phyloP scores from a whole-genome alignment of 2,113 vertebrate genomes.

The Microtus ochrogaster region DNA sequence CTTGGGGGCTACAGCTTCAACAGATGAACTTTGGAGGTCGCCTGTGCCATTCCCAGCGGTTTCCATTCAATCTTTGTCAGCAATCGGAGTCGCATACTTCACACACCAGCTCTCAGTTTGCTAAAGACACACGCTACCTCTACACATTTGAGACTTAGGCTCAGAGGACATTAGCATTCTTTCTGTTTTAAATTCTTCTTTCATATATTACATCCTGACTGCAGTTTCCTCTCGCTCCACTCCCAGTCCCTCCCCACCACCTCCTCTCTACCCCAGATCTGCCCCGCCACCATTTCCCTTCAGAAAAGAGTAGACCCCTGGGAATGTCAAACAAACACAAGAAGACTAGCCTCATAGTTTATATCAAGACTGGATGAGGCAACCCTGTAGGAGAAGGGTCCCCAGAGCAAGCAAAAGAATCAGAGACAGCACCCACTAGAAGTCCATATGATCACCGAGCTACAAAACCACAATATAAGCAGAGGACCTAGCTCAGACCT shows the following conservation, averaged over 20 bases:
- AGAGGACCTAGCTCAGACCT: neutral
- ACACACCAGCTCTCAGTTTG: conserved; percentile 2
- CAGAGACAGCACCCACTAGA: neutral
- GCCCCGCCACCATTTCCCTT: neutral
- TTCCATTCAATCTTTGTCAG: conserved; percentile 36
- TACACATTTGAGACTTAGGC: conserved; percentile 13
- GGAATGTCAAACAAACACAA: neutral
- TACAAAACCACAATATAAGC: neutral
- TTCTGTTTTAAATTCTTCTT: neutral
- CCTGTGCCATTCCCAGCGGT: neutral
- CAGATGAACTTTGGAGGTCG: neutral
- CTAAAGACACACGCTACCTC: neutral
- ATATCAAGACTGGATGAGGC: neutral
- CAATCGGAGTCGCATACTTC: neutral
- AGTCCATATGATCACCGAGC: neutral
- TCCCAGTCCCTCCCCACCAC: neutral
- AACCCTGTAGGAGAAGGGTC: neutral
- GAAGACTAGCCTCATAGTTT: neutral
- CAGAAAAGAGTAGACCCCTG: neutral
- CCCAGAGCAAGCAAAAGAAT: neutral
- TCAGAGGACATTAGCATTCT: neutral
- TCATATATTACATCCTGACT: neutral
- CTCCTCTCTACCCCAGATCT: neutral
- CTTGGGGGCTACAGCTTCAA: neutral
- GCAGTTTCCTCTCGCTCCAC: neutral